Conservation (phyloP, 37 sponge, comb jelly and placozoan genomes). For the Dysidea cf. avara region DNA sequence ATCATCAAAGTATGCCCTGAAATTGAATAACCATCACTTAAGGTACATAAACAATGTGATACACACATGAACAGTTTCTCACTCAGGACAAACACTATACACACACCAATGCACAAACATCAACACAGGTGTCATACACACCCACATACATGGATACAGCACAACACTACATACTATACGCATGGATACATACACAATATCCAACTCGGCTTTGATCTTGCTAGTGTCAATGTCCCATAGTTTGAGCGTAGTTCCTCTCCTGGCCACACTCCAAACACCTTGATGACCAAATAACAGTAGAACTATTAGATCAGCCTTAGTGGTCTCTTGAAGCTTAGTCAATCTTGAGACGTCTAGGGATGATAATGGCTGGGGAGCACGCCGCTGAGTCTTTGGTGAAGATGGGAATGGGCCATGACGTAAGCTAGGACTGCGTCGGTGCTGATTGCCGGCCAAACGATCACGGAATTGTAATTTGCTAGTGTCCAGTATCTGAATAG, state of each 20-base stretch:
- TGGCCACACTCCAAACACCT: constrained; percentile 76
- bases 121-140: not conserved
- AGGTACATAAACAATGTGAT: not conserved
- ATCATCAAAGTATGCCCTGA: not conserved
- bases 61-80: not conserved
- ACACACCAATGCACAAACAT: constrained; percentile 1
- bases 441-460: not conserved
- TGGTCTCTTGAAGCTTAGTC: too few relatives aligned
- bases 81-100: not conserved
- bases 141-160: constrained; percentile 2
- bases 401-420: not conserved
- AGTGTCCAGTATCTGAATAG: constrained; percentile 61
- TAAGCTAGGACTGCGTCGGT: too few relatives aligned
- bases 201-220: constrained; percentile 27
- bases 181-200: constrained; percentile 43
- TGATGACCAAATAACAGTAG: constrained; percentile 30
- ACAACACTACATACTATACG: too few relatives aligned
- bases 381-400: too few relatives aligned
- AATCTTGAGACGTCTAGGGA: too few relatives aligned
- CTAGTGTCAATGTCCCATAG: constrained; percentile 67
- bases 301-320: constrained; percentile 57
- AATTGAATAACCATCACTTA: constrained; percentile 10
- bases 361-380: too few relatives aligned
- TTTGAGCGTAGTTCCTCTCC: constrained; percentile 59
- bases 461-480: constrained; percentile 37